Evolutionary conservation across 2,888 invertebrate species (phyloP).

Genomic region (Pimpla rufipes): DNA sequence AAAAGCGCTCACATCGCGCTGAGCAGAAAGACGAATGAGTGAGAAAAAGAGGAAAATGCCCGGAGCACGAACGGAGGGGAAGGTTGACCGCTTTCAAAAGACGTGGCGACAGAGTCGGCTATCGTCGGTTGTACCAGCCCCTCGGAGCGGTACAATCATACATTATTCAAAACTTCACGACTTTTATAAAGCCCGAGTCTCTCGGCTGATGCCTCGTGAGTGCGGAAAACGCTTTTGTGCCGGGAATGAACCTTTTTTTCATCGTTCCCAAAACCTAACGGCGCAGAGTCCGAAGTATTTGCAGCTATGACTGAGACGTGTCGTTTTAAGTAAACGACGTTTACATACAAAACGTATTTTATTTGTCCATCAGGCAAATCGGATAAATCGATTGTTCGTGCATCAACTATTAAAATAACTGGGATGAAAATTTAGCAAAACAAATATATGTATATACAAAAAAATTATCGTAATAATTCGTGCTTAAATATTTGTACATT

Average conservation of each 20-base stretch:
- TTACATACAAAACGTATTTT: too few species aligned
- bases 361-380: too few species aligned
- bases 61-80: slow-evolving; percentile 47
- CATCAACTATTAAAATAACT: too few species aligned
- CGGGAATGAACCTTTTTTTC: slow-evolving; percentile 56
- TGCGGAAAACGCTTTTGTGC: slow-evolving; percentile 31
- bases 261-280: slow-evolving; percentile 20
- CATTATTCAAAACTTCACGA: slow-evolving; percentile 80
- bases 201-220: slow-evolving; percentile 68
- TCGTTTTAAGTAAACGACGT: too few species aligned
- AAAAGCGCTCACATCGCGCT: neutral
- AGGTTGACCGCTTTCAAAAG: slow-evolving; percentile 80
- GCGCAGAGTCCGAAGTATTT: too few species aligned
- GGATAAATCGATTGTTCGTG: too few species aligned
- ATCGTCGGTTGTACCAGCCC: slow-evolving; percentile 45
- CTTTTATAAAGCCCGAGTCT: slow-evolving; percentile 76
- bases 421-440: too few species aligned
- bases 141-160: slow-evolving; percentile 73
- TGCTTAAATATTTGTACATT: too few species aligned
- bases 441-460: too few species aligned
- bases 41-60: slow-evolving; percentile 43
- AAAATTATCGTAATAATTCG: too few species aligned
- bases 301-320: too few species aligned
- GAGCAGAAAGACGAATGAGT: slow-evolving; percentile 28
- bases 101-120: slow-evolving; percentile 78